These are phyloP conservation scores for Rhaphigaster nebulosa DNA, from an alignment of 2,888 invertebrate species.

Conservation along the genomic window DNA sequence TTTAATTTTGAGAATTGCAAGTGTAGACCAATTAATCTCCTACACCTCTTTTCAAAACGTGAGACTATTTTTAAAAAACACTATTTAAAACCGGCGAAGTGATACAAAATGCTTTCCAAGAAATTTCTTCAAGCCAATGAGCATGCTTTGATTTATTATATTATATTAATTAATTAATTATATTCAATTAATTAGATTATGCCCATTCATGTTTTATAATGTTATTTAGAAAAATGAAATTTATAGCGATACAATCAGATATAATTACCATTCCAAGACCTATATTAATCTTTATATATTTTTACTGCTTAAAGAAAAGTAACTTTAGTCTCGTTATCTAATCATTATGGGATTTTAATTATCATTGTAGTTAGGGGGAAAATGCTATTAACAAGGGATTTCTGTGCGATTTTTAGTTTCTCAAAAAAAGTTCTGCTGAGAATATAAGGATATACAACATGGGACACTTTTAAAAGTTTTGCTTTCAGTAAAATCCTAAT, in stretches of 20 bases:
- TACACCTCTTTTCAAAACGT: not conserved
- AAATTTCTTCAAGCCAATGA: not conserved
- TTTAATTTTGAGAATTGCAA: not conserved
- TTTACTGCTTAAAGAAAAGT: not conserved
- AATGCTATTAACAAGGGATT: too few species aligned
- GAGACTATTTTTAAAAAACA: not conserved
- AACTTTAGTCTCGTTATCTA: not conserved
- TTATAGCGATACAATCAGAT: not conserved
- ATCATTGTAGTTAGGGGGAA: too few species aligned
- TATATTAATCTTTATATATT: not conserved
- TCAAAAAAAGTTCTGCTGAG: not conserved
- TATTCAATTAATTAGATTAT: not conserved
- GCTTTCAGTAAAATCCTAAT: not conserved
- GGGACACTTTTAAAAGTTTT: not conserved
- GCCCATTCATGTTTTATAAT: not conserved
- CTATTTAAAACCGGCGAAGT: too few species aligned
- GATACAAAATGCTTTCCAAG: not conserved
- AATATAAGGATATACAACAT: not conserved
- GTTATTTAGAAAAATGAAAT: not conserved
- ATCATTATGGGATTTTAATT: not conserved
- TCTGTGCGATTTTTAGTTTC: too few species aligned
- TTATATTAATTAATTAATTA: too few species aligned
- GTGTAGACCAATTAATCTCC: too few species aligned
- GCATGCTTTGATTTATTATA: not conserved
- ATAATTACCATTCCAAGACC: not conserved